Conservation (phyloP, 2,797 vertebrate genomes). For the Cuniculus paca region DNA sequence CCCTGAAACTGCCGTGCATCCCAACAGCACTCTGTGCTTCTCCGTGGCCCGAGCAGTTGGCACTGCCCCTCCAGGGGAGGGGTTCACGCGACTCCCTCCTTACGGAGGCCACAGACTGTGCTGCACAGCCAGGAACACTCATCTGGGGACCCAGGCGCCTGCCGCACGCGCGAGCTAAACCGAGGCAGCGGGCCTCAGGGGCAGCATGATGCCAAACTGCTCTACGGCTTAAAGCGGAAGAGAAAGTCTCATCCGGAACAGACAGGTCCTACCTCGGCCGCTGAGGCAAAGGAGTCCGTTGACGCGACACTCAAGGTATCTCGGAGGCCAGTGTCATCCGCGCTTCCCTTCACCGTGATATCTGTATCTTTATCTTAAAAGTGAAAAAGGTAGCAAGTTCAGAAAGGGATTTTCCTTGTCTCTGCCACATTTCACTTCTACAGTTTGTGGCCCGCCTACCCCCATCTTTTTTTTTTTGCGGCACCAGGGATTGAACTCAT, state of each 20-base stretch:
- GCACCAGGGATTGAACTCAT: too few species aligned
- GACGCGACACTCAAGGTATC: conserved; percentile 95
- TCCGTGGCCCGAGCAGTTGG: background rate
- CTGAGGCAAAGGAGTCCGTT: conserved; percentile 96
- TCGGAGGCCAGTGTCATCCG: conserved; percentile 92
- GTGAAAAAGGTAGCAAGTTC: conserved; percentile 22
- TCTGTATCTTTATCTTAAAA: conserved; percentile 92
- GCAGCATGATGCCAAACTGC: background rate
- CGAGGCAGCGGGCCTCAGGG: background rate
- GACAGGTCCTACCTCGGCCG: conserved; percentile 92
- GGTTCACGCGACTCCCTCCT: background rate
- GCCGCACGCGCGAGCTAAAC: background rate
- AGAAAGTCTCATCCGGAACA: background rate
- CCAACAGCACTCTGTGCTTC: background rate
- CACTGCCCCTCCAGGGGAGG: background rate
- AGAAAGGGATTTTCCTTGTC: background rate
- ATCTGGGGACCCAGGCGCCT: background rate
- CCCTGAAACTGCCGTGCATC: background rate
- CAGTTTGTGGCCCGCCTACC: background rate
- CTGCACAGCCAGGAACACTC: background rate
- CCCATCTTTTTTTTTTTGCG: too few species aligned
- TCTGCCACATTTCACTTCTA: background rate
- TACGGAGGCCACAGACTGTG: background rate
- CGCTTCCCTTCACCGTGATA: conserved; percentile 89
- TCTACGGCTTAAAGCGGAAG: background rate